These are phyloP conservation scores for Syngnathus floridae DNA, from an alignment of 2,113 vertebrate species.

Conservation along the genomic window DNA sequence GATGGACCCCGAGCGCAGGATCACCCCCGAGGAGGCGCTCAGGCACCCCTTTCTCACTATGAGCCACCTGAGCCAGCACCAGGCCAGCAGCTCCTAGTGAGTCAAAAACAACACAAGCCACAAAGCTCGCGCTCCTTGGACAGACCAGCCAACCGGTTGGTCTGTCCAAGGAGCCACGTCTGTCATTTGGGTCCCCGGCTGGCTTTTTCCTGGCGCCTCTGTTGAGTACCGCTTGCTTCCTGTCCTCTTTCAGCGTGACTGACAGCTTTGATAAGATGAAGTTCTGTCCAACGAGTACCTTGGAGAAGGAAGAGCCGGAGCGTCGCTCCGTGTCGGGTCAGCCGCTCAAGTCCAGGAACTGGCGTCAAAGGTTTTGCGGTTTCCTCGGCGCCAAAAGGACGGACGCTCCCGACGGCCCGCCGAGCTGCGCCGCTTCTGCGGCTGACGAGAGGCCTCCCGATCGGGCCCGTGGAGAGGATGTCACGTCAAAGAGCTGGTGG, in stretches of 20 bases:
- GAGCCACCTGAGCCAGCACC: constrained; percentile 2
- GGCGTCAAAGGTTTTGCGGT: neutral
- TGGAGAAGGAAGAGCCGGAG: neutral
- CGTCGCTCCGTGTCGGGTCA: neutral
- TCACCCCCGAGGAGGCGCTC: constrained; percentile 5
- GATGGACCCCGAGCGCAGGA: constrained; percentile 4
- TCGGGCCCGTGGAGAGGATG: neutral
- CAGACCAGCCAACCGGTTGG: no score
- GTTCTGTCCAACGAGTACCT: neutral
- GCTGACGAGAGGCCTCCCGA: neutral
- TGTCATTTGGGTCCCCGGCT: no score
- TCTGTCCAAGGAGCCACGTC: no score
- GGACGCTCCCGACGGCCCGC: neutral
- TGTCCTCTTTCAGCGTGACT: neutral
- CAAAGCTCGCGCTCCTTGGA: no score
- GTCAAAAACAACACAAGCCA: neutral
- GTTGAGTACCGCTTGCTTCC: neutral
- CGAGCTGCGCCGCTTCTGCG: neutral
- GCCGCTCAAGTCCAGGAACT: neutral
- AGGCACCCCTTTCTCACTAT: constrained; percentile 5
- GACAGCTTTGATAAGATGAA: constrained; percentile 7
- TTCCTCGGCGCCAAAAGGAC: neutral
- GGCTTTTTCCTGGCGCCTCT: no score
- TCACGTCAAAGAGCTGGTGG: neutral
- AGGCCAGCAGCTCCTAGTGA: neutral